These are phyloP conservation scores for Eugnorisma glareosa DNA, from an alignment of 2,888 invertebrate genomes.

Conservation along the genomic window DNA sequence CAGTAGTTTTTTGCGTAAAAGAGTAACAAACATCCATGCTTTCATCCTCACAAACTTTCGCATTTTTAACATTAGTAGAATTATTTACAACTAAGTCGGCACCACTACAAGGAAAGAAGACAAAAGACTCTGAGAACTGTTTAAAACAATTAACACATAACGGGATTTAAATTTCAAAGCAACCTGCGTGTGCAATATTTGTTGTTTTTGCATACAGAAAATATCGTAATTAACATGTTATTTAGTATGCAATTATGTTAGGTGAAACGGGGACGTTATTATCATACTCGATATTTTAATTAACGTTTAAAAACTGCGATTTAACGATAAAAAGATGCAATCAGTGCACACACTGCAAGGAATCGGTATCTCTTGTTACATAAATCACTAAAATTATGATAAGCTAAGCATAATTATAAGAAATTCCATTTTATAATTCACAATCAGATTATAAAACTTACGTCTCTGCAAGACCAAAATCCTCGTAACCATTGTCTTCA, in stretches of 20 bases:
- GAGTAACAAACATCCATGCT: no score
- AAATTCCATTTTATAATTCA: background rate
- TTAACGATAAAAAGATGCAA: constrained; percentile 24
- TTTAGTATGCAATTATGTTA: constrained; percentile 38
- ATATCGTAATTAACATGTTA: constrained; percentile 40
- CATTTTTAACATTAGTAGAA: background rate
- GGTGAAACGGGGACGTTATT: constrained; percentile 52
- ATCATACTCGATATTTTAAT: constrained; percentile 36
- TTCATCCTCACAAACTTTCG: no score
- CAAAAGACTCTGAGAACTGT: background rate
- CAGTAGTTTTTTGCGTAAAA: no score
- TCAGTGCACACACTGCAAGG: constrained; percentile 4
- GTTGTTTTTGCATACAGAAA: constrained; percentile 32
- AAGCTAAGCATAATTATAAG: background rate
- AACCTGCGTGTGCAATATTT: constrained; percentile 14
- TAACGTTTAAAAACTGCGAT: constrained; percentile 27
- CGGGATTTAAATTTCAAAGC: constrained; percentile 6
- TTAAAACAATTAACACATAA: constrained; percentile 28
- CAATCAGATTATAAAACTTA: constrained; percentile 65
- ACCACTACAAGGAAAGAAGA: background rate
- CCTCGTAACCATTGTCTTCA: constrained; percentile 80
- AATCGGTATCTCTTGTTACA: background rate
- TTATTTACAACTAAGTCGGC: background rate
- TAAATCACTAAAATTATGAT: background rate
- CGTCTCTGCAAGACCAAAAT: constrained; percentile 71